Percentiles rank a stretch among this genome's conserved stretches.
Conservation (phyloP, 2,888 invertebrate genomes). For the Allacma fusca region DNA sequence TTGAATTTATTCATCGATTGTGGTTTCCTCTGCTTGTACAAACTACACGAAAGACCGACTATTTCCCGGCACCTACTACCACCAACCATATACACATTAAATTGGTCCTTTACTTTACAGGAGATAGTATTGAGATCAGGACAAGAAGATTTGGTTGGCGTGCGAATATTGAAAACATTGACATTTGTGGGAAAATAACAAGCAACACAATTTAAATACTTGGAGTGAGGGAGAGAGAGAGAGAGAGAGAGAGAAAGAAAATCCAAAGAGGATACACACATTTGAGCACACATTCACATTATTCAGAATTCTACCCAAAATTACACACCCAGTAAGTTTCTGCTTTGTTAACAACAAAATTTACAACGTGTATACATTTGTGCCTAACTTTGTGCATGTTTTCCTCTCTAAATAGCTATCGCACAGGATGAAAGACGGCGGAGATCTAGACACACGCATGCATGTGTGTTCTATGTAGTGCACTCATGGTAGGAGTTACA, state of each 20-base stretch:
- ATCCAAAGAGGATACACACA: background rate
- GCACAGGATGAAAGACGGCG: no score
- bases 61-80: no score
- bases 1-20: background rate
- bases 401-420: background rate
- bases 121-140: background rate
- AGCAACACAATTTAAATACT: background rate
- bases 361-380: slow-evolving; percentile 8
- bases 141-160: slow-evolving; percentile 2
- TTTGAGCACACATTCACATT: background rate
- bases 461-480: background rate
- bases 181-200: slow-evolving; percentile 43
- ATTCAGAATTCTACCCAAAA: slow-evolving; percentile 7
- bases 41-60: background rate
- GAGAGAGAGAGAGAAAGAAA: background rate
- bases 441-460: background rate
- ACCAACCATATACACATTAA: no score
- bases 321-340: slow-evolving; percentile 16
- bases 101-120: background rate
- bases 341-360: slow-evolving; percentile 13
- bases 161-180: slow-evolving; percentile 47
- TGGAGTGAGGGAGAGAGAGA: background rate
- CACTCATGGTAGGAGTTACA: background rate
- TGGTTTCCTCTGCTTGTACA: background rate
- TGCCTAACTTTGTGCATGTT: background rate